phyloP scores from a whole-genome alignment of 1,140 invertebrate genomes.

The Maniola jurtina region DNA sequence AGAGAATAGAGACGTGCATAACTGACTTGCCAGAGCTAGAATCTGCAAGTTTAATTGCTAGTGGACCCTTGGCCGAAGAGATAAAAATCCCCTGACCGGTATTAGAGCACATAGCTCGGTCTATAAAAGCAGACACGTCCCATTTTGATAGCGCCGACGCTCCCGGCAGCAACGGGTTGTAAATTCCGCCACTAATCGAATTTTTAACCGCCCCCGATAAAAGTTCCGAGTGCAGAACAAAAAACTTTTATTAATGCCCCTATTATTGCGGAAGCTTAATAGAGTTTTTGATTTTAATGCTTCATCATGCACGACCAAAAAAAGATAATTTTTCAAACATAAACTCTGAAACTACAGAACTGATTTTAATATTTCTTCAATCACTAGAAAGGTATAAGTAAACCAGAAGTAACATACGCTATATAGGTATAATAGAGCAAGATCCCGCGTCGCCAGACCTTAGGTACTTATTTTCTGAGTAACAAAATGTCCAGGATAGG shows the following conservation, averaged over 20 bases:
- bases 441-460: no score
- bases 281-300: not conserved
- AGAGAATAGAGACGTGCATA: no score
- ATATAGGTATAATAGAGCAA: no score
- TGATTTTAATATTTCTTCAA: no score
- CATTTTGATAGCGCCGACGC: conserved; percentile 36
- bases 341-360: no score
- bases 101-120: conserved; percentile 16
- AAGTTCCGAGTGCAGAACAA: conserved; percentile 18
- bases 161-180: conserved; percentile 33
- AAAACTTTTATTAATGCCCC: conserved; percentile 14
- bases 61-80: not conserved
- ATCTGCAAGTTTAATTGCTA: no score
- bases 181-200: conserved; percentile 39
- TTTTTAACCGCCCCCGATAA: conserved; percentile 35
- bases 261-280: not conserved
- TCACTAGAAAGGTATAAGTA: no score
- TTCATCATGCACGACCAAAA: not conserved
- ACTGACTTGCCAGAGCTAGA: no score
- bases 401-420: no score
- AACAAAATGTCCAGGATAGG: no score
- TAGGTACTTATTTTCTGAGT: no score
- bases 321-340: not conserved
- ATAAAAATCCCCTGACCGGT: conserved; percentile 12
- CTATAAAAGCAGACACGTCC: conserved; percentile 34